These are phyloP conservation scores for Ariolimax columbianus DNA, from an alignment of 2,888 invertebrate species.

Conservation along the genomic window DNA sequence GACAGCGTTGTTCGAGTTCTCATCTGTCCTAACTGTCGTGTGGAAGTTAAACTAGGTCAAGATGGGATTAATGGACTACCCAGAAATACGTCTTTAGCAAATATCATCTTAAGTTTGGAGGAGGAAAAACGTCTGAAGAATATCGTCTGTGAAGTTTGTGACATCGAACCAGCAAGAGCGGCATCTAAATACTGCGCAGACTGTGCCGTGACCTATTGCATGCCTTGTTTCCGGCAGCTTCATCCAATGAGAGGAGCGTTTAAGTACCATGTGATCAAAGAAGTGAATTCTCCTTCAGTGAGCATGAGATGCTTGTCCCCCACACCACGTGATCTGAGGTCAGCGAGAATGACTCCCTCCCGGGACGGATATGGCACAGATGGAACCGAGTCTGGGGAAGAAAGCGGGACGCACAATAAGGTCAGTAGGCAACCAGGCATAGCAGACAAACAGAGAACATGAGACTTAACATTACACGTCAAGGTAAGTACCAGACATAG, in stretches of 20 bases:
- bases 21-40: conserved; percentile 52
- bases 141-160: conserved; percentile 53
- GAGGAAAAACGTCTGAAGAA: conserved; percentile 45
- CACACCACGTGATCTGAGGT: conserved; percentile 2
- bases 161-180: conserved; percentile 49
- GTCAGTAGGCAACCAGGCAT: too few relatives aligned
- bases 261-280: conserved; percentile 55
- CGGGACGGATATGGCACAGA: conserved; percentile 45
- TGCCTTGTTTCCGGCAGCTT: conserved; percentile 51
- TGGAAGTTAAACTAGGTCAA: conserved; percentile 47
- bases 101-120: conserved; percentile 54
- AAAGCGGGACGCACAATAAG: conserved; percentile 44
- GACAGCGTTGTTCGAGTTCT: not conserved
- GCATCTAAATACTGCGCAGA: conserved; percentile 53
- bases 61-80: conserved; percentile 52
- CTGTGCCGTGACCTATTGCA: conserved; percentile 53
- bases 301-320: conserved; percentile 44
- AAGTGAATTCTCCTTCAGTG: conserved; percentile 10
- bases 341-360: conserved; percentile 17
- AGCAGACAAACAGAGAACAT: too few relatives aligned
- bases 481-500: too few relatives aligned
- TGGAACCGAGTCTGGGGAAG: conserved; percentile 39
- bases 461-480: too few relatives aligned
- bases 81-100: conserved; percentile 52
- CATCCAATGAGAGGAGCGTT: conserved; percentile 56